Conservation (phyloP, 2,797 vertebrate genomes). For the Falco biarmicus region DNA sequence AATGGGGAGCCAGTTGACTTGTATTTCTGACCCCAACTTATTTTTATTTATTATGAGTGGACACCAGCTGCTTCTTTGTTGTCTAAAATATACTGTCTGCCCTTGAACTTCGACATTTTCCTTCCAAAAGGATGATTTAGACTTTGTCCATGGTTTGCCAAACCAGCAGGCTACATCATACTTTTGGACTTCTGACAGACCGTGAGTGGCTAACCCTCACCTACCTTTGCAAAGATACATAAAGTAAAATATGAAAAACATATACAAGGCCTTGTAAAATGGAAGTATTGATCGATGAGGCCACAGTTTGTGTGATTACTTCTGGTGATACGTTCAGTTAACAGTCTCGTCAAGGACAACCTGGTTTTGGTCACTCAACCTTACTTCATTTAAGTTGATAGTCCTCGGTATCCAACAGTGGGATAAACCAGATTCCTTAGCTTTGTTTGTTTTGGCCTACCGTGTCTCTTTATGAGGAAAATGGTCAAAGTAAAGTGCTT, state of each 20-base stretch:
- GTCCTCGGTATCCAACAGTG: slow-evolving; percentile 72
- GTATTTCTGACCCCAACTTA: slow-evolving; percentile 54
- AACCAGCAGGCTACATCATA: slow-evolving; percentile 36
- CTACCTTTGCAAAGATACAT: background rate
- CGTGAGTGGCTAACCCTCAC: background rate
- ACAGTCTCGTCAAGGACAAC: slow-evolving; percentile 53
- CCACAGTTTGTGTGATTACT: background rate
- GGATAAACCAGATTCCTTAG: slow-evolving; percentile 80
- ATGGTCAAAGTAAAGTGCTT: slow-evolving; percentile 83
- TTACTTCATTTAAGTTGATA: slow-evolving; percentile 72
- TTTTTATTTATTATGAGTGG: slow-evolving; percentile 65
- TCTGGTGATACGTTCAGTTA: slow-evolving; percentile 39
- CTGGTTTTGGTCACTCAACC: slow-evolving; percentile 59
- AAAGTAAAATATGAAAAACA: background rate
- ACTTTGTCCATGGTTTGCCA: slow-evolving; percentile 12
- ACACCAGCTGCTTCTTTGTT: slow-evolving; percentile 66
- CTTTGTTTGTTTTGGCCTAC: slow-evolving; percentile 83
- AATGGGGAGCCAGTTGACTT: slow-evolving; percentile 40
- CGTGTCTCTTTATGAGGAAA: slow-evolving; percentile 83
- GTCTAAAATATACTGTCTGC: slow-evolving; percentile 53
- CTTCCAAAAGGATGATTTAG: slow-evolving; percentile 58
- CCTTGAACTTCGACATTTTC: slow-evolving; percentile 57
- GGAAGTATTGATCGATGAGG: background rate
- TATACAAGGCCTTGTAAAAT: background rate
- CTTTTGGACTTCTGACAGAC: slow-evolving; percentile 40